A percentile compares a stretch with the other conserved stretches of the same genome.
Evolutionary conservation across 2,888 invertebrate genomes (phyloP).

Genomic region (Drosophila trichaetosa): DNA sequence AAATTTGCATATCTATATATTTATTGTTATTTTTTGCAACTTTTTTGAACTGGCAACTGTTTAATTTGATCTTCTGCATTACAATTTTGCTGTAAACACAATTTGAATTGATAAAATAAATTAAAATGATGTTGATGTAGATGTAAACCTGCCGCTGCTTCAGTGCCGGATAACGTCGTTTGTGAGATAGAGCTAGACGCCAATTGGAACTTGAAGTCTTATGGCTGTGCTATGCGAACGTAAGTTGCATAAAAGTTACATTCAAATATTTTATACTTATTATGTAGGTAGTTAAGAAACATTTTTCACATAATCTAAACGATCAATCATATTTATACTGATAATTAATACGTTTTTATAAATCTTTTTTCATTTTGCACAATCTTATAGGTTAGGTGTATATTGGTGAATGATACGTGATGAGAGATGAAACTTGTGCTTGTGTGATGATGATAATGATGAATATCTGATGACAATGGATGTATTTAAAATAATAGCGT

Average conservation of each 20-base stretch:
- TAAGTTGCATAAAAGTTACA: slow-evolving; percentile 61
- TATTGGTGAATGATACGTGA: slow-evolving; percentile 50
- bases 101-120: slow-evolving; percentile 48
- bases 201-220: slow-evolving; percentile 38
- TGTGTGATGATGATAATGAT: slow-evolving; percentile 46
- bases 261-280: slow-evolving; percentile 12
- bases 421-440: slow-evolving; percentile 45
- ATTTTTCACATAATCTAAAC: slow-evolving; percentile 5
- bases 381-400: slow-evolving; percentile 47
- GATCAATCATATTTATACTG: slow-evolving; percentile 6
- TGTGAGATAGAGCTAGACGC: slow-evolving; percentile 27
- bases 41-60: slow-evolving; percentile 51
- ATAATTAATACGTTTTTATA: slow-evolving; percentile 22
- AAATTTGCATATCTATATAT: slow-evolving; percentile 32
- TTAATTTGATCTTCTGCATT: neutral
- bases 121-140: slow-evolving; percentile 38
- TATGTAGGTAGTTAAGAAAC: slow-evolving; percentile 19
- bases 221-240: slow-evolving; percentile 69
- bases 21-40: neutral
- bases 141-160: slow-evolving; percentile 31
- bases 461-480: slow-evolving; percentile 20
- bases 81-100: slow-evolving; percentile 4
- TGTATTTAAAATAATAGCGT: slow-evolving; percentile 41
- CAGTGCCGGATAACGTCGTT: slow-evolving; percentile 35
- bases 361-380: slow-evolving; percentile 33